These are phyloP conservation scores for Lumbricus terrestris DNA, from an alignment of 2,888 invertebrate species.

Conservation along the genomic window DNA sequence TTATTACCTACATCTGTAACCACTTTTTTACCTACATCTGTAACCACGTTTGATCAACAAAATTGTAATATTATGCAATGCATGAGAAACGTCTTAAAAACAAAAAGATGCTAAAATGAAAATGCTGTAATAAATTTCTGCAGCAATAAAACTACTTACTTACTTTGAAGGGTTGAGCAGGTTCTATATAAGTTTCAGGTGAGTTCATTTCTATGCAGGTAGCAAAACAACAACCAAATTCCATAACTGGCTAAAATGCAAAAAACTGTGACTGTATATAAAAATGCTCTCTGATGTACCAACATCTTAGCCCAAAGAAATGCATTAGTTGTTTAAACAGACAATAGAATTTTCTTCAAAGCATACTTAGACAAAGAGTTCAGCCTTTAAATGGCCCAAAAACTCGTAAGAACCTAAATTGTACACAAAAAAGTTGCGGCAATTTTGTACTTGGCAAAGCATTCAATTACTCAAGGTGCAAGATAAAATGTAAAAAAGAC, in stretches of 20 bases:
- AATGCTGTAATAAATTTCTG: neutral
- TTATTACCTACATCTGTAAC: neutral
- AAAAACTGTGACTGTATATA: neutral
- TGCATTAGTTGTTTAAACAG: neutral
- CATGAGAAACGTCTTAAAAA: neutral
- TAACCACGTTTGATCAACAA: neutral
- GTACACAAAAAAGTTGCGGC: too few species aligned
- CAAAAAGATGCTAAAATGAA: neutral
- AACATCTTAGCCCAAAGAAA: neutral
- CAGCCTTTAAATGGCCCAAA: neutral
- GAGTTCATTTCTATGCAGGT: neutral
- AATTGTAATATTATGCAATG: neutral
- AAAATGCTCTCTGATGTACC: neutral
- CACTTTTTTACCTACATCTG: neutral
- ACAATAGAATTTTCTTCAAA: neutral
- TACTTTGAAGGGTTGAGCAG: neutral
- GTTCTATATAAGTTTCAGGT: neutral
- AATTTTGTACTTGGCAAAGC: too few species aligned
- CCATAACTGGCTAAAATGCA: neutral
- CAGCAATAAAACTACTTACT: slow-evolving; percentile 3
- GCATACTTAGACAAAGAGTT: neutral
- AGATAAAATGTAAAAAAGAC: too few species aligned
- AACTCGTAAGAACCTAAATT: neutral
- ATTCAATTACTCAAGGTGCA: too few species aligned
- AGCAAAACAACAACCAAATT: neutral